phyloP scores from a whole-genome alignment of 2,113 vertebrate genomes.

The Pteropus alecto region DNA sequence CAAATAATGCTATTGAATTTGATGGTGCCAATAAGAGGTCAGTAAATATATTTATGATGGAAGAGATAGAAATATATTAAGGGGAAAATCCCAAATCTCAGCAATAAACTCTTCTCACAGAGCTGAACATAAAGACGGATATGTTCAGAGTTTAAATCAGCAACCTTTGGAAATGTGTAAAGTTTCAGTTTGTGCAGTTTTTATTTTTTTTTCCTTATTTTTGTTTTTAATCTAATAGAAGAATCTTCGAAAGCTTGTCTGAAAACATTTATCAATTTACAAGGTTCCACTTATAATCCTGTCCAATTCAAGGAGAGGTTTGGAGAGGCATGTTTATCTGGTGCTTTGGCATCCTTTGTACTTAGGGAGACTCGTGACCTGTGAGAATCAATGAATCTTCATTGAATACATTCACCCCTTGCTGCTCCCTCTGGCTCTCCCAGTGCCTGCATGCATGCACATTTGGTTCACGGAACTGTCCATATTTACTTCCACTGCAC shows the following conservation, averaged over 20 bases:
- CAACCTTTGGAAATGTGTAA: neutral
- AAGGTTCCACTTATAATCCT: neutral
- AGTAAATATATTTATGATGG: slow-evolving; percentile 44
- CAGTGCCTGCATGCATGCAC: rapidly evolving
- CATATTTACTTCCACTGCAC: neutral
- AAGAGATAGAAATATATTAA: neutral
- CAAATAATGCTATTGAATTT: slow-evolving; percentile 29
- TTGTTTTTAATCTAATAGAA: neutral
- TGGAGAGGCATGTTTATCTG: neutral
- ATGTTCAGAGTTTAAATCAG: neutral
- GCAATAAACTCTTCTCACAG: neutral
- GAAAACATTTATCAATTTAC: neutral
- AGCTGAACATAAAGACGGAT: neutral
- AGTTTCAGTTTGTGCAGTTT: neutral
- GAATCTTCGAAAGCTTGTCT: neutral
- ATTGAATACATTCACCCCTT: neutral
- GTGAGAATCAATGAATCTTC: neutral
- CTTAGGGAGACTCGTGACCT: neutral
- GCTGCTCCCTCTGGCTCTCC: neutral
- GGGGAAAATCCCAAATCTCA: slow-evolving; percentile 4
- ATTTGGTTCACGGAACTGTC: neutral
- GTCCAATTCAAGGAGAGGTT: neutral
- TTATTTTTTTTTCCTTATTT: neutral
- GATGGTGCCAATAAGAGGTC: neutral
- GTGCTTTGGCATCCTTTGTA: neutral